These are phyloP conservation scores for Brienomyrus longianalis DNA, from an alignment of 2,113 vertebrate genomes.

Conservation along the genomic window DNA sequence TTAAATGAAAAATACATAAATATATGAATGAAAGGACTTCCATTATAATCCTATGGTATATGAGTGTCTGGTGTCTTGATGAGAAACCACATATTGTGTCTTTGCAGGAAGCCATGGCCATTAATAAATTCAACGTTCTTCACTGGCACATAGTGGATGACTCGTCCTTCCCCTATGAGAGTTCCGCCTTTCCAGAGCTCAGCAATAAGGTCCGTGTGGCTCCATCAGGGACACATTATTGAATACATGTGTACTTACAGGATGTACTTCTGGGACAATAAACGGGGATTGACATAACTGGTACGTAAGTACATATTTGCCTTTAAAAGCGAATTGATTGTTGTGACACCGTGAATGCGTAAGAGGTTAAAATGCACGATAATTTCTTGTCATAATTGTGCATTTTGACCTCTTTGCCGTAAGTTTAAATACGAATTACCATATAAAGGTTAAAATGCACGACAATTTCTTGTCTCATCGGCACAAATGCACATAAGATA, in stretches of 20 bases:
- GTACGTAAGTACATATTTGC: too few species aligned
- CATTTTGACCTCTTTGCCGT: too few species aligned
- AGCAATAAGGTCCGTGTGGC: slow-evolving; percentile 71
- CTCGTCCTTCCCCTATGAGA: slow-evolving; percentile 84
- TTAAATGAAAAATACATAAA: too few species aligned
- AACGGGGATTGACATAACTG: too few species aligned
- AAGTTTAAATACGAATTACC: too few species aligned
- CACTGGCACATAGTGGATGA: slow-evolving; percentile 98
- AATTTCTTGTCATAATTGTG: too few species aligned
- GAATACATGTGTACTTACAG: background rate
- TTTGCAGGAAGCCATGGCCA: slow-evolving; percentile 88
- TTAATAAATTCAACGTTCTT: slow-evolving; percentile 94
- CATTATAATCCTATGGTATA: background rate
- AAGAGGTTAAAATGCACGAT: too few species aligned
- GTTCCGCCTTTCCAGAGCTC: slow-evolving; percentile 75
- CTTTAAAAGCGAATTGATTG: too few species aligned
- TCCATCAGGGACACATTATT: background rate
- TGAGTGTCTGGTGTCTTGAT: background rate
- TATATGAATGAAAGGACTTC: background rate
- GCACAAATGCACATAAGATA: too few species aligned
- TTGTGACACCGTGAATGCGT: too few species aligned
- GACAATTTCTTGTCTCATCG: too few species aligned
- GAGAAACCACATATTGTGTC: background rate
- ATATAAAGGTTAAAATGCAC: too few species aligned
- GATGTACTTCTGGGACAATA: background rate